Evolutionary conservation across 2,797 vertebrate genomes (phyloP), one percentile per base, ranked within the genome.

Genomic region (Ctenopoma kingsleyae): DNA sequence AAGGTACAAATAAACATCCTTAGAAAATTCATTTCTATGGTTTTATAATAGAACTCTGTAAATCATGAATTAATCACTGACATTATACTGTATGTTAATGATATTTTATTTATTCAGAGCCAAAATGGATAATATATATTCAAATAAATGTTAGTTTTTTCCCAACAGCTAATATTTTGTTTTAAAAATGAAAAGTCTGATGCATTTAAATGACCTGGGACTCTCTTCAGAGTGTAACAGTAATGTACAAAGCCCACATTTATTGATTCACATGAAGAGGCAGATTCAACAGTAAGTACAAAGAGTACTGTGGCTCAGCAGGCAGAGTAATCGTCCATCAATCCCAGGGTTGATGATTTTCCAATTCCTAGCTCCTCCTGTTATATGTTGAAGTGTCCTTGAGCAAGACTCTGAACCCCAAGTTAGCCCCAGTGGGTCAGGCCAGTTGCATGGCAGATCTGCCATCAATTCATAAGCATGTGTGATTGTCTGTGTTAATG

Each of bases 1-100:
- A 87, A 87, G 77, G 78, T 88, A 83, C 86, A 88, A 93, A 93
- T 94, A 94, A 93, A 94, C 75, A 90, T 83, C 90, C 71, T 70
- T 89, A 87, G 88, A 89, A 89, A 91, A 89, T 77, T 75, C 9
- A 63, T 74, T 89, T 87, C 66, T 76, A 80, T 87, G 67, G 47
- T 88, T 86, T 91, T 90, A 78, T 88, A 57, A 80, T 52, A 83
- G 50, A 66, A 70, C 25, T 59, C 19, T 83, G 76, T 83, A 69
- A 64, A 67, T 67, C 40, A 44, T 74, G 30, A 71, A 41, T 35
- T 60, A 57, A 64, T 50, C 9, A 15, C 41, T 75, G 84, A 66
- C 48, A 71, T 81, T 63, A 67, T 57, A 35, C 56, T 88, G 82
- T 87, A 82, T 82, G 67, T 61, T 55, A 20, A 64, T 66, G 44